Evolutionary conservation across 1,140 invertebrate genomes (phyloP).

Genomic region (Trachelipus rathkii): DNA sequence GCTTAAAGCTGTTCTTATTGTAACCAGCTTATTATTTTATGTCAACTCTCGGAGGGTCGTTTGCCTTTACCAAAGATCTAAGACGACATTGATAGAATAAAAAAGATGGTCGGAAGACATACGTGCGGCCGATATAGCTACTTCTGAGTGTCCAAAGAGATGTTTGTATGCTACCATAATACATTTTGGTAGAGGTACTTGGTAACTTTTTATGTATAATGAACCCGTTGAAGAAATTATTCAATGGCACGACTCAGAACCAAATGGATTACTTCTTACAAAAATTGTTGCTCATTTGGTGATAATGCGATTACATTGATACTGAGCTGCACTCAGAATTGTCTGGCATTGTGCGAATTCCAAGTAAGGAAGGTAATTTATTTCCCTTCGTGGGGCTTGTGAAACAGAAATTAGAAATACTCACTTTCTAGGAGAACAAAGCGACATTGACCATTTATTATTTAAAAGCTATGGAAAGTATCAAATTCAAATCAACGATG

Average conservation of each 20-base stretch:
- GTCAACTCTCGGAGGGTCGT: conserved; percentile 8
- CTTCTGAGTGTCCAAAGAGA: no score
- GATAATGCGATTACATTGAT: not conserved
- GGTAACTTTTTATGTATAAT: not conserved
- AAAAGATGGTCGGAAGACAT: not conserved
- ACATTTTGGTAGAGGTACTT: not conserved
- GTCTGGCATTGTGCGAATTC: conserved; percentile 17
- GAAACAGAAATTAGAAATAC: conserved; percentile 5
- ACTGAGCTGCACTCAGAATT: not conserved
- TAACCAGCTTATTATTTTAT: conserved; percentile 7
- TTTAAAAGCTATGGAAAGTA: conserved; percentile 17
- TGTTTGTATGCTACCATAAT: not conserved
- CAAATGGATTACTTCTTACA: not conserved
- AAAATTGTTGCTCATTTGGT: not conserved
- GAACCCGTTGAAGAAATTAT: not conserved
- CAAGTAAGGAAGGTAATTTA: not conserved
- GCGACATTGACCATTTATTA: not conserved
- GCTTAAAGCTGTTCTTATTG: conserved; percentile 2
- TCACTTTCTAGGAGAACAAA: conserved; percentile 17
- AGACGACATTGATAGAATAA: no score
- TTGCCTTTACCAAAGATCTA: not conserved
- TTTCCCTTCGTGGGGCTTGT: conserved; percentile 14
- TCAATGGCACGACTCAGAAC: not conserved
- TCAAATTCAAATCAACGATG: conserved; percentile 3
- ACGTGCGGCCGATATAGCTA: no score